phyloP scores from a whole-genome alignment of 2,113 vertebrate species.

The Pelvicachromis taeniatus region DNA sequence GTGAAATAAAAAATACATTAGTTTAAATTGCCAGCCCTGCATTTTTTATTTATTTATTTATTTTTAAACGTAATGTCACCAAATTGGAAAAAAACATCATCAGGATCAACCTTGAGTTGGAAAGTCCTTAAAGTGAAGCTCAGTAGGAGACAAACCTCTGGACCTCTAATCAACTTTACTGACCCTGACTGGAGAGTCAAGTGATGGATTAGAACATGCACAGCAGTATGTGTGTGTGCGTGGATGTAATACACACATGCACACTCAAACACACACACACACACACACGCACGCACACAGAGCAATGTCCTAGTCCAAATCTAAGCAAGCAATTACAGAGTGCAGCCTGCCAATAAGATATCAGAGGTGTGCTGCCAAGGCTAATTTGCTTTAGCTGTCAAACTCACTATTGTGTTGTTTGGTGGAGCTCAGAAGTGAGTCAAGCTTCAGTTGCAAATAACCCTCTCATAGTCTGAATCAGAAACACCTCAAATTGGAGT shows the following conservation, averaged over 20 bases:
- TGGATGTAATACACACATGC: not conserved
- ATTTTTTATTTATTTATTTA: not conserved
- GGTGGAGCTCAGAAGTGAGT: constrained; percentile 35
- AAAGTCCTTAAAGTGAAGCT: constrained; percentile 35
- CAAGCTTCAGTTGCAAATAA: constrained; percentile 38
- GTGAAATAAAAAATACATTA: not conserved
- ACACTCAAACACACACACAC: not conserved
- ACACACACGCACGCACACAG: not conserved
- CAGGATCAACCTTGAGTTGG: constrained; percentile 20
- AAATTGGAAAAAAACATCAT: not conserved
- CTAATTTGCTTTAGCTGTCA: constrained; percentile 67
- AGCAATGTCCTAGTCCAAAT: constrained; percentile 48
- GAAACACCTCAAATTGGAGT: constrained; percentile 23
- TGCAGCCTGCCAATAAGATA: constrained; percentile 60
- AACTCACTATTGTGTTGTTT: constrained; percentile 39
- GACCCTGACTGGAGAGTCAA: constrained; percentile 27
- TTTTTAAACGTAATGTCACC: not conserved
- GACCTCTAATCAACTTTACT: constrained; percentile 47
- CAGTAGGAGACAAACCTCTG: constrained; percentile 20
- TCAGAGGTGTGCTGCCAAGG: constrained; percentile 58
- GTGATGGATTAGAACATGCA: constrained; percentile 50
- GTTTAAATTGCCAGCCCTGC: not conserved
- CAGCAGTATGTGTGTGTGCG: not conserved
- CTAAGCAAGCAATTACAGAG: constrained; percentile 57
- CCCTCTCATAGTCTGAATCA: not conserved